Conservation (phyloP, 2,888 invertebrate genomes). For the Tetranychus truncatus region DNA sequence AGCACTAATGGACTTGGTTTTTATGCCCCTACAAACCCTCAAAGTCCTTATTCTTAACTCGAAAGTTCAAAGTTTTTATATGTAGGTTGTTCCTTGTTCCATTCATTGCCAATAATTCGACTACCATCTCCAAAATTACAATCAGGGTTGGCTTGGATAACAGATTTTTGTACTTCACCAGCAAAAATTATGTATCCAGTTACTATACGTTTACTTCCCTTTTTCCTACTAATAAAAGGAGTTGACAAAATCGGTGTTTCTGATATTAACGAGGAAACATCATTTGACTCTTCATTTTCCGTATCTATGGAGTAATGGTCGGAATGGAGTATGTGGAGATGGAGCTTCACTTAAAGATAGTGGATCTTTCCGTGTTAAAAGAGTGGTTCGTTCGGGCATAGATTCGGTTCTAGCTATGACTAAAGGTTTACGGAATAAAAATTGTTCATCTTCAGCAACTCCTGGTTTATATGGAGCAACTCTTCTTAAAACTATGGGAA, state of each 20-base stretch:
- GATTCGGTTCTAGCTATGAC: constrained; percentile 25
- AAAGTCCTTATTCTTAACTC: too few relatives aligned
- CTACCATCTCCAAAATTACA: too few relatives aligned
- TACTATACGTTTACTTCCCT: constrained; percentile 53
- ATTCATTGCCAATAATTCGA: too few relatives aligned
- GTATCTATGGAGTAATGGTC: constrained; percentile 30
- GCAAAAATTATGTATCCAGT: constrained; percentile 97
- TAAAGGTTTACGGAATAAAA: constrained; percentile 48
- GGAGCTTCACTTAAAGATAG: constrained; percentile 26
- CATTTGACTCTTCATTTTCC: constrained; percentile 54
- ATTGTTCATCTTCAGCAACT: constrained; percentile 82
- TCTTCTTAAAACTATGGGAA: constrained; percentile 39
- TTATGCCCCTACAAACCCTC: too few relatives aligned
- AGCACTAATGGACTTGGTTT: too few relatives aligned
- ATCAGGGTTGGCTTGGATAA: too few relatives aligned
- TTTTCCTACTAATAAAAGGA: constrained; percentile 21
- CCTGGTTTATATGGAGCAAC: constrained; percentile 49
- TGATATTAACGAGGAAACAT: constrained; percentile 46
- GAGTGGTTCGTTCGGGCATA: background rate
- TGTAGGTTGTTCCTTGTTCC: too few relatives aligned
- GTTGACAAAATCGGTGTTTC: constrained; percentile 19
- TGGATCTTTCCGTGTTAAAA: background rate
- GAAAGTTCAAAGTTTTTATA: too few relatives aligned
- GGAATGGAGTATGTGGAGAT: constrained; percentile 33
- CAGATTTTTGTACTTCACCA: constrained; percentile 80